Base-by-base conservation (phyloP, 2,113 vertebrate species). In the Strix uralensis region DNA sequence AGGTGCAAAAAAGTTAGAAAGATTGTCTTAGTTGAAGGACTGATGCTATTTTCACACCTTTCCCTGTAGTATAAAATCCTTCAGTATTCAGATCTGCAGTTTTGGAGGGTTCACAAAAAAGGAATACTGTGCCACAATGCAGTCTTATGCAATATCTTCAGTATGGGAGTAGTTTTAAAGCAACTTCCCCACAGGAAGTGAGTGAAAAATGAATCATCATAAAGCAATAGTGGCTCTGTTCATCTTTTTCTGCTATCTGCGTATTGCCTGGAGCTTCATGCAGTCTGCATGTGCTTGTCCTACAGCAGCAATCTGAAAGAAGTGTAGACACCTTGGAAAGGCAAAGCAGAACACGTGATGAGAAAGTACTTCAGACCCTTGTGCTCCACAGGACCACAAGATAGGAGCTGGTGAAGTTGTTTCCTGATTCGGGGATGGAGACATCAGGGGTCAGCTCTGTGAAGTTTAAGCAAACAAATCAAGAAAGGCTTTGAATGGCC, bases 301-400 rank as follows among this genome's bases (percentile, higher is more conserved):
- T 44, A 13, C 4, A 63, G 30, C 47, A 36, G 9, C 19, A 52
- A 59, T 11, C 9, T 36, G 52, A 78, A 87, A 72, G 20, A 42
- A 7, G 3, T 8, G 26, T 40, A 54, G 47, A 54, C 21, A 49
- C 5, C 8, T 46, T 0, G 0, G 36, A 44, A 66, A 63, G 32
- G 13, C 57, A 34, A 61, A 75, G 34, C 30, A 47, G 13, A 74
- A 34, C 13, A 44, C 10, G 4, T 55, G 65, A 38, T 2, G 5
- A 23, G 7, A 34, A 58, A 72, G 61, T 15, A 47, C 36, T 59
- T 70, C 11, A 42, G 58, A 57, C 3, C 4, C 21, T 36, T 14
- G 11, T 5, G 10, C 47, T 92, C 32, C 47, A 75, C 6, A 22
- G 14, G 47, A 29, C 30, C 10, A 51, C 20, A 38, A 42, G 12